Evolutionary conservation across 2,888 invertebrate species (phyloP).

Genomic region (Lepidocyrtoides sp.): DNA sequence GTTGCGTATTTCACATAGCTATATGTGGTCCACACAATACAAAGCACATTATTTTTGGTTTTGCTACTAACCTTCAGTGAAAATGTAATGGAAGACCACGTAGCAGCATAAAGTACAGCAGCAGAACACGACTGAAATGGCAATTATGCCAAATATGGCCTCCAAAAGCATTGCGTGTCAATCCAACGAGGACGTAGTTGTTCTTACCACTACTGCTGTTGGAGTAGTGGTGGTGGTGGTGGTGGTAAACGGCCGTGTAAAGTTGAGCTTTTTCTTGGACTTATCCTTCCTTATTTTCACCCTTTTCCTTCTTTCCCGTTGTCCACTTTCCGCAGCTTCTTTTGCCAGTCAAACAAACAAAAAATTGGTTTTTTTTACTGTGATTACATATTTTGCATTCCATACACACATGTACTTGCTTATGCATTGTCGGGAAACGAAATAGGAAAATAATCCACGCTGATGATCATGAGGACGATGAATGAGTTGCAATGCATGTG

Average conservation of each 20-base stretch:
- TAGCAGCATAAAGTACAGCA: conserved; percentile 75
- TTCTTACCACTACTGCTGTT: conserved; percentile 10
- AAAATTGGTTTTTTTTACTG: background rate
- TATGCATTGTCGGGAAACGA: conserved; percentile 9
- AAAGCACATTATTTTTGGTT: too few relatives aligned
- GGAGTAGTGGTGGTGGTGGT: background rate
- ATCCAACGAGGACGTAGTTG: conserved; percentile 64
- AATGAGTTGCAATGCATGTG: too few relatives aligned
- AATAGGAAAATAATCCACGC: too few relatives aligned
- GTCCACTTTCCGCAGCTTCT: conserved; percentile 29
- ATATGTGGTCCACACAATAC: too few relatives aligned
- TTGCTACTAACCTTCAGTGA: conserved; percentile 77
- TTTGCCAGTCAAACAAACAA: too few relatives aligned
- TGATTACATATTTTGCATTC: too few relatives aligned
- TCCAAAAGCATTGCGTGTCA: conserved; percentile 76
- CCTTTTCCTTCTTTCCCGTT: conserved; percentile 46
- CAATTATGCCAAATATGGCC: conserved; percentile 76
- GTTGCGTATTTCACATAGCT: too few relatives aligned
- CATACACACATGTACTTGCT: too few relatives aligned
- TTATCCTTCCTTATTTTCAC: background rate
- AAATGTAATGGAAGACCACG: conserved; percentile 65
- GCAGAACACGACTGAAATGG: conserved; percentile 79
- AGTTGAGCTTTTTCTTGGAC: conserved; percentile 14
- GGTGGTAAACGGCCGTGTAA: conserved; percentile 15
- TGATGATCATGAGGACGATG: too few relatives aligned